These are phyloP conservation scores for Arrhamphus sclerolepis DNA, from an alignment of 2,797 vertebrate genomes.

Conservation along the genomic window DNA sequence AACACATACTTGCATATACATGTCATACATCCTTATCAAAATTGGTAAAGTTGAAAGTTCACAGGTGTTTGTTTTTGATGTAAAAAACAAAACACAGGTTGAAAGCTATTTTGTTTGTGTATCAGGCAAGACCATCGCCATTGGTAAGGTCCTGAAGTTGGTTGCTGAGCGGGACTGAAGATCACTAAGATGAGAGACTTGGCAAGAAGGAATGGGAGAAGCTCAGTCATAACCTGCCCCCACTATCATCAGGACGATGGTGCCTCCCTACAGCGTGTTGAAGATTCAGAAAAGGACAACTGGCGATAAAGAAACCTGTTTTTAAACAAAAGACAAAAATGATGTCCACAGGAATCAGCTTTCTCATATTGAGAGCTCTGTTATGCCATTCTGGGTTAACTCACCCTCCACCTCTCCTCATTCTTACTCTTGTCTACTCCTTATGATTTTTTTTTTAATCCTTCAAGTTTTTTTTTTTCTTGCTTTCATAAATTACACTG, in stretches of 20 bases:
- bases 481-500: slow-evolving; percentile 86
- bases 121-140: slow-evolving; percentile 97
- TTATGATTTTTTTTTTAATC: slow-evolving; percentile 28
- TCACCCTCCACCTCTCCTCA: slow-evolving; percentile 64
- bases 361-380: slow-evolving; percentile 99
- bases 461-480: slow-evolving; percentile 50
- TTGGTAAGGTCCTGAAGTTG: slow-evolving; percentile 99
- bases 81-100: too few relatives aligned
- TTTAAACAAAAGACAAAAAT: slow-evolving; percentile 80
- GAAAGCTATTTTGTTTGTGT: slow-evolving; percentile 13
- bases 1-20: too few relatives aligned
- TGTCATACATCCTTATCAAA: too few relatives aligned
- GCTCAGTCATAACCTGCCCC: slow-evolving; percentile 68
- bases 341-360: slow-evolving; percentile 96
- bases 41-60: too few relatives aligned
- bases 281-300: slow-evolving; percentile 80
- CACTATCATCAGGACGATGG: slow-evolving; percentile 82
- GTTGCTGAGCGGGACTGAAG: slow-evolving; percentile 97
- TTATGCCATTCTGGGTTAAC: slow-evolving; percentile 93
- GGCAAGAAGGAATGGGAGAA: slow-evolving; percentile 73
- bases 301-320: slow-evolving; percentile 72
- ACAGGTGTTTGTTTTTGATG: too few relatives aligned
- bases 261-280: slow-evolving; percentile 85
- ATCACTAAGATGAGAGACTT: slow-evolving; percentile 26
- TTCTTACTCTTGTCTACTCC: slow-evolving; percentile 56